Conservation (phyloP, 1,140 invertebrate species). For the Caligus rogercresseyi region DNA sequence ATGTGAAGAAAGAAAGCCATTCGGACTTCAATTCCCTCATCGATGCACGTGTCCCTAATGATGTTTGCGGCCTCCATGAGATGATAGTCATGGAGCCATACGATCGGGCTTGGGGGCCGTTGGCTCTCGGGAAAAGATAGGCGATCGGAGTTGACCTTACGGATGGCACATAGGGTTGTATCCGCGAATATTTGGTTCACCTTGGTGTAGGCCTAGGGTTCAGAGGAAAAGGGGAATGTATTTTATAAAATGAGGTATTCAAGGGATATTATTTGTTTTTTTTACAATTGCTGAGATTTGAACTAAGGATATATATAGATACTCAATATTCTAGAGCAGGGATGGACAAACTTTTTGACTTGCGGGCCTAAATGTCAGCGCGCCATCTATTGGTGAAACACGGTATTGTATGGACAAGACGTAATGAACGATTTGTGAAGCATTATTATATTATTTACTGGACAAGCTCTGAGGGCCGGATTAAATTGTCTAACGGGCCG, state of each 20-base stretch:
- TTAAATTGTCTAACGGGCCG: no score
- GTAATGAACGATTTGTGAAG: no score
- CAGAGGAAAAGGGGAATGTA: no score
- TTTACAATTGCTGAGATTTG: not conserved
- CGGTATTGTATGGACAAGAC: no score
- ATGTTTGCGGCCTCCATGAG: slow-evolving; percentile 70
- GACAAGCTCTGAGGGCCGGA: no score
- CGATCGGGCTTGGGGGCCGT: slow-evolving; percentile 45
- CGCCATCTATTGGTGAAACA: no score
- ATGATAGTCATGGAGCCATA: slow-evolving; percentile 85
- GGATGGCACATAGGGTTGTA: slow-evolving; percentile 50
- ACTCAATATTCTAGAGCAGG: no score
- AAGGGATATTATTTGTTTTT: not conserved
- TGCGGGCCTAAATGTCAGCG: no score
- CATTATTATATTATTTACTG: no score
- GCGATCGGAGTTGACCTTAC: slow-evolving; percentile 10
- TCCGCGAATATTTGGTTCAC: slow-evolving; percentile 65
- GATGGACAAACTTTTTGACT: no score
- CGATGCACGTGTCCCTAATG: slow-evolving; percentile 56
- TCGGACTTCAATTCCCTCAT: slow-evolving; percentile 54
- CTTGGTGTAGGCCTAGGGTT: slow-evolving; percentile 43
- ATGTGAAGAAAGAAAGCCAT: slow-evolving; percentile 80
- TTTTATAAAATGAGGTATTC: not conserved
- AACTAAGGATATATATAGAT: no score
- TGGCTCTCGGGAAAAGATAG: slow-evolving; percentile 31